Base-by-base conservation (phyloP, 2,888 invertebrate genomes). In the Rugalucina vietnamica region DNA sequence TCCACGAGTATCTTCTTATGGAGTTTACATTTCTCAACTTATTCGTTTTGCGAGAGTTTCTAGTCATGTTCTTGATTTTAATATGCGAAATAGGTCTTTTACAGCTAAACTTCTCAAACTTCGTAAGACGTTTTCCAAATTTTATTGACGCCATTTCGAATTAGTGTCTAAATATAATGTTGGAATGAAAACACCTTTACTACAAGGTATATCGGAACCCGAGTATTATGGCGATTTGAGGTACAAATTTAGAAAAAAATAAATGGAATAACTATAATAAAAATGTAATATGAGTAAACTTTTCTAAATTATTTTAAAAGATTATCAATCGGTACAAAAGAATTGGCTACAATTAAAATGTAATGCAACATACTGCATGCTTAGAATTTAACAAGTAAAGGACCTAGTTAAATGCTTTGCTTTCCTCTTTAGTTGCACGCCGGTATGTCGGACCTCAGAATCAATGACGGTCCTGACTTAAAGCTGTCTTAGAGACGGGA, bases 121-220 rank as follows among this genome's bases (percentile, higher is more conserved):
- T 27, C 39, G 72, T 21, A 72, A 72, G 21, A 39, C 72, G n/a
- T 43, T 72, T 72, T 72, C 72, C 2, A 72, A 72, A 12, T 72
- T 72, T 72, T 72, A 72, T 72, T 43, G 29, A 12, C 24, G 39
- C 12, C 43, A 72, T 27, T 18, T 5, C 27, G 72, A 5, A 1
- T 18, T 65, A 1, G 21, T 54, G 8, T 8, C 10, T 18, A 54
- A 54, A 54, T 54, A 54, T 54, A 21, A 21, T 34, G 34, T 65
- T 12, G 8, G 34, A 2, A 4, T 32, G 32, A 65, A 34, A 21
- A 34, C 32, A 34, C 65, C 14, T 34, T 18, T 34, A n/a, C 65
- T 10, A 32, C 34, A 34, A 18, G 12, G 34, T 18, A 34, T 34
- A 18, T 34, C 65, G 65, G 65, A 65, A 34, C 65, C 65, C 18